These are phyloP conservation scores for Sebastes taczanowskii DNA, from an alignment of 2,797 vertebrate genomes.

Conservation along the genomic window DNA sequence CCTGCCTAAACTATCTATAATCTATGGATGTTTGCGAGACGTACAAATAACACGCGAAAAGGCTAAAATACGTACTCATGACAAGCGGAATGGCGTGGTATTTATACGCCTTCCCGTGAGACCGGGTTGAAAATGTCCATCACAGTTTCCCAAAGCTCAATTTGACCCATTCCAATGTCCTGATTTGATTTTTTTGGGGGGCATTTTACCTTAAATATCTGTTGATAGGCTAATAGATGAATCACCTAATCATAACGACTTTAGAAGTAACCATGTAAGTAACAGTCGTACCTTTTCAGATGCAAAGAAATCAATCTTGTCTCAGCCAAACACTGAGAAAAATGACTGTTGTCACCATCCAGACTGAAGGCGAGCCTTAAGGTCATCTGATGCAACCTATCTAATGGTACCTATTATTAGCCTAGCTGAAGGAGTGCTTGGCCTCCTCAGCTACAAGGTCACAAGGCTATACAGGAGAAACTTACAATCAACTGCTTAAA, in stretches of 20 bases:
- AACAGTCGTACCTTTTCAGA: background rate
- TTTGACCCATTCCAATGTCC: background rate
- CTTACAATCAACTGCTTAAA: background rate
- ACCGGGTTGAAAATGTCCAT: background rate
- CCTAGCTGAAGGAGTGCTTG: background rate
- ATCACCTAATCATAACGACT: background rate
- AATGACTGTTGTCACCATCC: background rate
- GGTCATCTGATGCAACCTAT: background rate
- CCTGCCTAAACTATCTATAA: too few relatives aligned
- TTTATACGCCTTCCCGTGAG: too few relatives aligned
- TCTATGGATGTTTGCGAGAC: too few relatives aligned
- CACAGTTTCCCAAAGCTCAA: background rate
- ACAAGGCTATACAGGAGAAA: background rate
- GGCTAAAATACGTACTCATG: too few relatives aligned
- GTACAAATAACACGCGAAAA: too few relatives aligned
- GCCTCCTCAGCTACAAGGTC: background rate
- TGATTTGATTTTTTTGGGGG: background rate
- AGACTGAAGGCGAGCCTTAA: background rate
- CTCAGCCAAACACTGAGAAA: background rate
- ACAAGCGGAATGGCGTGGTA: too few relatives aligned
- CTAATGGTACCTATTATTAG: background rate
- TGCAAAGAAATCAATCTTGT: background rate
- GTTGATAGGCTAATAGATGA: background rate
- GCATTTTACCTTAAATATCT: background rate
- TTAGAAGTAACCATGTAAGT: background rate